phyloP scores from a whole-genome alignment of 1,140 invertebrate genomes.

The Drosophila burlai region DNA sequence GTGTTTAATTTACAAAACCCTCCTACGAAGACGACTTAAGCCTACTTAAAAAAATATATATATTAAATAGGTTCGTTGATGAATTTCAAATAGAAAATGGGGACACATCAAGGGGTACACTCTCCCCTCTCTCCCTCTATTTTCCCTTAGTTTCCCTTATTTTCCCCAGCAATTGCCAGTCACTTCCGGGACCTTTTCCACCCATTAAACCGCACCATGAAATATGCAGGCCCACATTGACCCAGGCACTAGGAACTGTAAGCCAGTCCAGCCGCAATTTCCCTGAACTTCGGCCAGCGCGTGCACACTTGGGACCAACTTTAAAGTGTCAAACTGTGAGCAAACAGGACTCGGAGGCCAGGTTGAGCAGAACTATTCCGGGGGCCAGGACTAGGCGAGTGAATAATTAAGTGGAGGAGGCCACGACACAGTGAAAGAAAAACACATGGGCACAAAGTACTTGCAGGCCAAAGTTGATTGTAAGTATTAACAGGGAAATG shows the following conservation, averaged over 20 bases:
- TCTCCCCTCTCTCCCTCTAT: background rate
- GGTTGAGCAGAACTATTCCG: slow-evolving; percentile 31
- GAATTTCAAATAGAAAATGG: slow-evolving; percentile 2
- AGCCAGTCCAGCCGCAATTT: slow-evolving; percentile 4
- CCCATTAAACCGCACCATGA: slow-evolving; percentile 28
- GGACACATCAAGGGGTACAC: background rate
- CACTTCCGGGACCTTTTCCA: slow-evolving; percentile 35
- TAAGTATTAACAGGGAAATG: background rate
- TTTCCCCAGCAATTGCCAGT: slow-evolving; percentile 1
- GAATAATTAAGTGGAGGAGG: slow-evolving; percentile 57
- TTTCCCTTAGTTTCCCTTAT: background rate
- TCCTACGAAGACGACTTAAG: background rate
- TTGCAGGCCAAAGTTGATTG: background rate
- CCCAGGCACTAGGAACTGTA: slow-evolving; percentile 1
- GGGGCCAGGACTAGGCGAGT: slow-evolving; percentile 16
- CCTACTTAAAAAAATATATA: background rate
- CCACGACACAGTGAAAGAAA: slow-evolving; percentile 4
- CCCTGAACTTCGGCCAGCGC: slow-evolving; percentile 8
- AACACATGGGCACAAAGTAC: background rate
- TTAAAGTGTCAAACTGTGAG: slow-evolving; percentile 51
- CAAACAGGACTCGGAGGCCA: slow-evolving; percentile 6
- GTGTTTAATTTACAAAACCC: background rate
- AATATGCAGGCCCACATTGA: slow-evolving; percentile 32
- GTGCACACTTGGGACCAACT: slow-evolving; percentile 12
- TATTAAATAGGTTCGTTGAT: background rate